Base-by-base conservation (phyloP, 2,797 vertebrate genomes). In the Galaxias olidus region DNA sequence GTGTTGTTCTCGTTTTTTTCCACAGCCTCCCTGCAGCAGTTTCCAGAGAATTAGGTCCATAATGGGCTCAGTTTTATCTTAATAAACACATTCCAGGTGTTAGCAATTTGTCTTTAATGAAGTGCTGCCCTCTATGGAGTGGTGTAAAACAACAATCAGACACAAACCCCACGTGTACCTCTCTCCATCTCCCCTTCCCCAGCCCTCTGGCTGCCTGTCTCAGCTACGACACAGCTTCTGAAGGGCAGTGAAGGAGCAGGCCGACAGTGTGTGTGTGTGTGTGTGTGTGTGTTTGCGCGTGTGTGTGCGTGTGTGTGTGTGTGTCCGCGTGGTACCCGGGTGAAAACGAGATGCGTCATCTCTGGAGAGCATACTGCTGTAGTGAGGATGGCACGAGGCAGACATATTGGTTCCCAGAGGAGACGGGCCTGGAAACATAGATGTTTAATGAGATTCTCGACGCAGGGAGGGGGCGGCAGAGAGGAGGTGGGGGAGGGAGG, bases 41-140 rank as follows among this genome's bases (percentile, higher is more conserved):
- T 75, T 59, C 55, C 44, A 71, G 63, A 65, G 69, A 67, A 64
- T 82, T 77, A 72, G 67, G 50, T 65, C 79, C 56, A 58, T 88
- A 86, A 90, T 78, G 73, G 73, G 52, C 71, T 67, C 17, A 61
- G 71, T 86, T 88, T 82, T 78, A 73, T 81, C 76, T 74, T 79
- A 81, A 86, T 86, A 84, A 88, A 87, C 78, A 78, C 71, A 61
- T 74, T 76, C 84, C 88, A 92, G 82, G 82, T 88, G 88, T 85
- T 85, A 73, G 69, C 85, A 90, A 86, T 91, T 89, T 90, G 82
- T 58, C 58, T 69, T 78, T 89, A 90, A 91, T 91, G 87, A 91
- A 91, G 86, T 91, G 85, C 86, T 84, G 86, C 85, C 77, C 86
- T 86, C 79, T 80, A 72, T 61, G 80, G 86, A 82, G 74, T 48